phyloP scores from a whole-genome alignment of 2,797 vertebrate species.

The Helicolenus hilgendorfi region DNA sequence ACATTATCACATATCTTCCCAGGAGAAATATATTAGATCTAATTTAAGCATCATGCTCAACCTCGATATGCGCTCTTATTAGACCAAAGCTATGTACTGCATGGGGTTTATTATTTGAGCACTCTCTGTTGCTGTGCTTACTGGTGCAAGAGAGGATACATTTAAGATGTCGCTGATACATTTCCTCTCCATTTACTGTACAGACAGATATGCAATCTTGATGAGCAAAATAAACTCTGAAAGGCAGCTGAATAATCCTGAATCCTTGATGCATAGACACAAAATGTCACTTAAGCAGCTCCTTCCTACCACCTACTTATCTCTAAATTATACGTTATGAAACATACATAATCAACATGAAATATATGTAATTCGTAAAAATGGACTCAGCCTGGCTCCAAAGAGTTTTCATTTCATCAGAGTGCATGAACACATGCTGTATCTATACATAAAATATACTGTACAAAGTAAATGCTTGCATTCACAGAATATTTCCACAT shows the following conservation, averaged over 20 bases:
- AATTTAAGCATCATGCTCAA: slow-evolving; percentile 11
- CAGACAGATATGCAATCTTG: background rate
- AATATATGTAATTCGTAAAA: slow-evolving; percentile 66
- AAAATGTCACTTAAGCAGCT: slow-evolving; percentile 65
- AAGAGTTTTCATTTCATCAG: slow-evolving; percentile 34
- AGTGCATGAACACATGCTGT: background rate
- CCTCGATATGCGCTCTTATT: background rate
- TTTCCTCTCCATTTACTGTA: slow-evolving; percentile 23
- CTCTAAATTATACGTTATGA: slow-evolving; percentile 59
- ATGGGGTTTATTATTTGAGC: slow-evolving; percentile 16
- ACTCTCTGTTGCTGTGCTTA: slow-evolving; percentile 13
- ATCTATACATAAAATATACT: background rate
- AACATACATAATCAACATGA: slow-evolving; percentile 59
- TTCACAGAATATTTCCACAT: slow-evolving; percentile 26
- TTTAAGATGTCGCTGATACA: slow-evolving; percentile 14
- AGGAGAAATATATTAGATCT: slow-evolving; percentile 24
- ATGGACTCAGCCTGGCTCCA: slow-evolving; percentile 25
- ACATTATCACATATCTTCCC: slow-evolving; percentile 24
- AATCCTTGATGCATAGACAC: slow-evolving; percentile 52
- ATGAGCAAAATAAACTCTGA: slow-evolving; percentile 11
- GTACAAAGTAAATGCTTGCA: background rate
- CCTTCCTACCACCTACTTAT: slow-evolving; percentile 40
- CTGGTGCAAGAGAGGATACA: slow-evolving; percentile 5
- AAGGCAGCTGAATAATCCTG: slow-evolving; percentile 2
- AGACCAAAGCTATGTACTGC: slow-evolving; percentile 3